Conservation (phyloP, 2,888 invertebrate species). For the Chymomyza procnemis region DNA sequence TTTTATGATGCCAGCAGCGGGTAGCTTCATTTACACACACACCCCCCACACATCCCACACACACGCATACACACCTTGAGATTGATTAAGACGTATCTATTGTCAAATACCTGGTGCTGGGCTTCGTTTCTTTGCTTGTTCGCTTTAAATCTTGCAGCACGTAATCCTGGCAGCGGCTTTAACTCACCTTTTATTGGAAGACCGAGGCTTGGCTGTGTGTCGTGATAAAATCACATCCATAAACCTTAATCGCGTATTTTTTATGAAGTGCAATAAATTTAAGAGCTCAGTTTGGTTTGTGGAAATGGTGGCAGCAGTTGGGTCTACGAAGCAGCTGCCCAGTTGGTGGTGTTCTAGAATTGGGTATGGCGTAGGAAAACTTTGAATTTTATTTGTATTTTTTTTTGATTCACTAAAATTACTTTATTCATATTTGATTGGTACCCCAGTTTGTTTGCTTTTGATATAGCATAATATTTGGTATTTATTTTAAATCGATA, state of each 20-base stretch:
- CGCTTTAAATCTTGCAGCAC: slow-evolving; percentile 7
- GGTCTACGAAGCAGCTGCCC: neutral
- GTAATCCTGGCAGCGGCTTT: neutral
- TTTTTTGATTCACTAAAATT: slow-evolving; percentile 69
- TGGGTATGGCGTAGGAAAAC: neutral
- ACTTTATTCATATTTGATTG: slow-evolving; percentile 71
- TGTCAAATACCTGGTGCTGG: slow-evolving; percentile 41
- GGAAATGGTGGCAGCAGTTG: neutral
- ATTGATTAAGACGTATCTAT: slow-evolving; percentile 72
- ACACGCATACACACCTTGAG: slow-evolving; percentile 34
- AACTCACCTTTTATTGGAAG: neutral
- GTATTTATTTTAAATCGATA: slow-evolving; percentile 35
- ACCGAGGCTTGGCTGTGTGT: neutral
- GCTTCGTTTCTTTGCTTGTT: slow-evolving; percentile 15
- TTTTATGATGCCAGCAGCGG: neutral
- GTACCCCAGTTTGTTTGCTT: slow-evolving; percentile 53
- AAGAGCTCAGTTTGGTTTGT: slow-evolving; percentile 1
- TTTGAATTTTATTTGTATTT: neutral
- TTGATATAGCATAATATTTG: slow-evolving; percentile 26
- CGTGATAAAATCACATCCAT: slow-evolving; percentile 73
- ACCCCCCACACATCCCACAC: neutral
- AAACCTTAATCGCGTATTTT: slow-evolving; percentile 70
- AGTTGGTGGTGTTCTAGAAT: neutral
- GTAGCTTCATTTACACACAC: slow-evolving; percentile 1
- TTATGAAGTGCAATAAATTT: slow-evolving; percentile 73